phyloP scores from a whole-genome alignment of 2,113 vertebrate genomes.

The Gadus chalcogrammus region DNA sequence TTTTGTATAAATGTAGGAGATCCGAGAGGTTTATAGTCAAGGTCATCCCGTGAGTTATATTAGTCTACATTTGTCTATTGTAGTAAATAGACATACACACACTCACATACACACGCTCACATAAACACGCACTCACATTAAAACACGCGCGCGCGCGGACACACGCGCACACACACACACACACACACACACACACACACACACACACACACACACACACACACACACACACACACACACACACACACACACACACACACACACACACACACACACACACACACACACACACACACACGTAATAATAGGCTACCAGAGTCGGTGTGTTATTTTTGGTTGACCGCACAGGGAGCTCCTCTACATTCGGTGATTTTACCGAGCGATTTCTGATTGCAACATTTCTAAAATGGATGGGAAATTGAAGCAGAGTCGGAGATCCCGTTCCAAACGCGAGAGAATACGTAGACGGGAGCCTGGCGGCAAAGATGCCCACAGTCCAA shows the following conservation, averaged over 20 bases:
- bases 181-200: no score
- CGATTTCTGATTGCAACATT: constrained; percentile 38
- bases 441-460: constrained; percentile 84
- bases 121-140: no score
- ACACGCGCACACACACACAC: constrained; percentile 29
- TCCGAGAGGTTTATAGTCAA: constrained; percentile 69
- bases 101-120: constrained; percentile 11
- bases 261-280: no score
- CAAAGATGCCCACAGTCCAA: constrained; percentile 79
- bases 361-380: constrained; percentile 37
- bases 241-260: constrained; percentile 16
- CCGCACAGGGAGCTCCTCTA: constrained; percentile 4
- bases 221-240: constrained; percentile 20
- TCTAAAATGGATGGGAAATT: constrained; percentile 85
- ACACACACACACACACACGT: constrained; percentile 5
- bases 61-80: constrained; percentile 42
- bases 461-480: constrained; percentile 82
- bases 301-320: constrained; percentile 4
- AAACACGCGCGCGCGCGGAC: background rate
- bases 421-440: constrained; percentile 86
- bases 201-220: no score
- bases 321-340: constrained; percentile 47
- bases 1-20: constrained; percentile 65
- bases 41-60: constrained; percentile 71
- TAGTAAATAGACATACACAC: constrained; percentile 40